Evolutionary conservation across 2,888 invertebrate genomes (phyloP), one percentile per base, ranked within the genome.

Genomic region (Beris chalybata): DNA sequence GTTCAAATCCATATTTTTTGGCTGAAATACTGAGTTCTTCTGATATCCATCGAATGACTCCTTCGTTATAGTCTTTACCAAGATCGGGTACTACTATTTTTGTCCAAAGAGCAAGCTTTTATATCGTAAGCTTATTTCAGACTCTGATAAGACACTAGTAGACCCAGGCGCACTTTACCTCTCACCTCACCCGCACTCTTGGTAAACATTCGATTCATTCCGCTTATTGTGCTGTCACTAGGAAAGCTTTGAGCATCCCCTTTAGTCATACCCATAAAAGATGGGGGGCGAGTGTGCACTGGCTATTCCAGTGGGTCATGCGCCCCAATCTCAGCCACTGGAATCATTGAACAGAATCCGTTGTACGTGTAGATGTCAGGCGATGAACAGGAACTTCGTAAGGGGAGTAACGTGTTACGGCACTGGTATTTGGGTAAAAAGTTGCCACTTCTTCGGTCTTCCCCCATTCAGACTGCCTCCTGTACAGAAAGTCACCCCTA

Each of bases 401-500:
- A 38, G 7, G 38, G 9, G 38, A 38, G 38, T 5, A n/a, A 38
- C 9, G 38, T 38, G 38, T 38, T 38, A 38, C 38, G 38, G 38
- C 38, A 5, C 1, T 38, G 59, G 32, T 38, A 61, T 32, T 15
- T 38, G 6, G 6, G 38, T 38, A 22, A n/a, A n/a, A 52, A 52
- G 38, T 61, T 7, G 50, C 50, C 15, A 61, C 47, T 32, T 12
- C 22, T 31, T 29, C 43, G 38, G 38, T 4, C 5, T 50, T 38
- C 52, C 50, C 22, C 61, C 61, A 52, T n/a, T 29, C 45, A 50
- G 29, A 30, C 38, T 32, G 15, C 31, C 38, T 11, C 43, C 9
- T 56, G 43, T 32, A 38, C 61, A 50, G 50, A 61, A 61, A 61
- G 50, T 61, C 61, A 61, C 61, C 61, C 61, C 65, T 59, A 67